phyloP scores from a whole-genome alignment of 37 sponge, comb jelly and placozoan genomes.

The Bolinopsis microptera region DNA sequence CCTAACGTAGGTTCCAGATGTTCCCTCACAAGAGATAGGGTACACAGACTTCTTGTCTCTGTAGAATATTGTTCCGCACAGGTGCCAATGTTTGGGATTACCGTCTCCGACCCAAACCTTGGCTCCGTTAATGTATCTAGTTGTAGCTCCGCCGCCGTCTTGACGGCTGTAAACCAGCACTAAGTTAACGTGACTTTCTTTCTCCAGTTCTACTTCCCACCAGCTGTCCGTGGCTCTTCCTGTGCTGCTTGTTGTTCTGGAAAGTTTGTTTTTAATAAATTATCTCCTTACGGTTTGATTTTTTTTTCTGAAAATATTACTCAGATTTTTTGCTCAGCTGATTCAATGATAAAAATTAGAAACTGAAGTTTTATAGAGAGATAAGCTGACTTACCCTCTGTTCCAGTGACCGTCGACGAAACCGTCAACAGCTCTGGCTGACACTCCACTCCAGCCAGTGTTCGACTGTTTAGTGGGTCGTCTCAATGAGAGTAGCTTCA shows the following conservation, averaged over 20 bases:
- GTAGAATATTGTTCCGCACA: neutral
- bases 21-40: constrained; percentile 6
- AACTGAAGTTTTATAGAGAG: too few species aligned
- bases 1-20: neutral
- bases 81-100: neutral
- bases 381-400: neutral
- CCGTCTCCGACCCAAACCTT: constrained; percentile 8
- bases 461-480: neutral
- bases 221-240: neutral
- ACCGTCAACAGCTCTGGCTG: neutral
- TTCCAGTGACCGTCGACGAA: neutral
- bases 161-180: neutral
- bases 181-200: neutral
- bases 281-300: too few species aligned
- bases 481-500: neutral
- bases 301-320: too few species aligned
- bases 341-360: too few species aligned
- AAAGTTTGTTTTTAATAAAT: too few species aligned
- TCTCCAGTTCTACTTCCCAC: constrained; percentile 7
- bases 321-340: too few species aligned
- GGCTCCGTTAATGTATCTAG: neutral
- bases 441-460: neutral
- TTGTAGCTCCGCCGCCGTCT: neutral
- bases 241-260: neutral
- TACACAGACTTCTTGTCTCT: constrained; percentile 13